Evolutionary conservation across 2,888 invertebrate species (phyloP).

Genomic region (Scelioninae gen. 1): DNA sequence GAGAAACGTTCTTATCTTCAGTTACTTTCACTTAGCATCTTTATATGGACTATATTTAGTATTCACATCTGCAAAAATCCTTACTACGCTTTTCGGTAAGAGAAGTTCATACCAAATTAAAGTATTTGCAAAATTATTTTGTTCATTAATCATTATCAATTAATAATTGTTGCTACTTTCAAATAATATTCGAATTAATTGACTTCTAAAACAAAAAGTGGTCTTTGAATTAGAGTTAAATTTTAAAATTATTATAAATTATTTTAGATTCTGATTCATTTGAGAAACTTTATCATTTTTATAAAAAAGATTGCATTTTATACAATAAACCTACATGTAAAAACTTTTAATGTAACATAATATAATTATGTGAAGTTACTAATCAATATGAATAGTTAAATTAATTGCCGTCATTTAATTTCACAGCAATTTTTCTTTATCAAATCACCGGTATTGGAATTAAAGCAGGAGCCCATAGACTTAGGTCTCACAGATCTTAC

Average conservation of each 20-base stretch:
- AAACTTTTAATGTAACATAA: background rate
- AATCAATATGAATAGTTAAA: too few relatives aligned
- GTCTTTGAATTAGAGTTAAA: too few relatives aligned
- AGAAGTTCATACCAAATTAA: constrained; percentile 56
- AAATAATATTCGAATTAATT: too few relatives aligned
- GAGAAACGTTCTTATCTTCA: constrained; percentile 92
- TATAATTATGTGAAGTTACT: background rate
- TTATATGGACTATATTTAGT: constrained; percentile 90
- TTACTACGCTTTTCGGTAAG: constrained; percentile 90
- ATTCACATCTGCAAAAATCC: constrained; percentile 90
- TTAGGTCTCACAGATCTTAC: constrained; percentile 98
- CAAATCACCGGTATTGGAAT: constrained; percentile 94
- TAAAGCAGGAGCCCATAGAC: constrained; percentile 97
- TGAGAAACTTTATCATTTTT: too few relatives aligned
- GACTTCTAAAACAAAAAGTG: too few relatives aligned
- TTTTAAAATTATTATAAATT: too few relatives aligned
- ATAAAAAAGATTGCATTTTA: too few relatives aligned
- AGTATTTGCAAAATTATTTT: constrained; percentile 2
- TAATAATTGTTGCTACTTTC: too few relatives aligned
- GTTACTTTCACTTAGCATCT: constrained; percentile 90
- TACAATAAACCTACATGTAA: background rate
- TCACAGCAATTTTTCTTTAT: constrained; percentile 90
- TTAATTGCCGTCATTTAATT: constrained; percentile 9
- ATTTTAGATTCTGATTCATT: too few relatives aligned
- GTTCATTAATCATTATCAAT: too few relatives aligned